Percentiles rank a stretch among this genome's conserved stretches.
phyloP scores from a whole-genome alignment of 1,140 invertebrate species.

The Archegozetes longisetosus region DNA sequence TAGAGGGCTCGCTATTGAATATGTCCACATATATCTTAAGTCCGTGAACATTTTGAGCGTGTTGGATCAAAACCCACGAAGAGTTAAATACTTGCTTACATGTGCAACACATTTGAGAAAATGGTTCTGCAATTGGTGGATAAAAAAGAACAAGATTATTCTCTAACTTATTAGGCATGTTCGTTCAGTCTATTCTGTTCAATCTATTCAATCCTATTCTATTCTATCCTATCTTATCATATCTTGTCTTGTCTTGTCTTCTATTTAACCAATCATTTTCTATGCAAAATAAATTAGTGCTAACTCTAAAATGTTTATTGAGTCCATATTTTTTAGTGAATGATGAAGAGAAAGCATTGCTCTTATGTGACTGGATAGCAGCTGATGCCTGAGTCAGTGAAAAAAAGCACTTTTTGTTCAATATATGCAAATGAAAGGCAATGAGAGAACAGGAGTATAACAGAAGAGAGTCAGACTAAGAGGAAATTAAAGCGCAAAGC shows the following conservation, averaged over 20 bases:
- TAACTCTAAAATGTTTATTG: too few species aligned
- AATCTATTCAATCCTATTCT: too few species aligned
- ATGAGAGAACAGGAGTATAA: neutral
- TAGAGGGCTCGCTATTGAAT: constrained; percentile 1
- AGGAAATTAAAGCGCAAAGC: neutral
- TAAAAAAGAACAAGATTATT: too few species aligned
- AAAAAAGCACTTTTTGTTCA: neutral
- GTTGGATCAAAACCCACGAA: constrained; percentile 83
- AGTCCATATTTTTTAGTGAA: too few species aligned
- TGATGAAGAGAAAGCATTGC: too few species aligned
- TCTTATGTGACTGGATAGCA: too few species aligned
- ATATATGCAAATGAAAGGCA: constrained; percentile 10
- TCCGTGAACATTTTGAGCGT: constrained; percentile 81
- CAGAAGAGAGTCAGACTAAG: neutral
- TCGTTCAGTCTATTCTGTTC: too few species aligned
- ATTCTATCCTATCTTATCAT: too few species aligned
- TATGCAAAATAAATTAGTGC: too few species aligned
- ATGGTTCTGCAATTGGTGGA: constrained; percentile 58
- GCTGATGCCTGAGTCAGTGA: constrained; percentile 4
- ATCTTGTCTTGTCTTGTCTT: too few species aligned
- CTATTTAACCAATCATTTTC: too few species aligned
- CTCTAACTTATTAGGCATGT: too few species aligned
- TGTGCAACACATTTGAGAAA: constrained; percentile 80
- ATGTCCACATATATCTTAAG: constrained; percentile 53
- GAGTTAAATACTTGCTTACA: constrained; percentile 76